Percentiles rank a stretch among this genome's conserved stretches.
Conservation (phyloP, 37 sponge, comb jelly and placozoan genomes). For the Chondrosia reniformis region DNA sequence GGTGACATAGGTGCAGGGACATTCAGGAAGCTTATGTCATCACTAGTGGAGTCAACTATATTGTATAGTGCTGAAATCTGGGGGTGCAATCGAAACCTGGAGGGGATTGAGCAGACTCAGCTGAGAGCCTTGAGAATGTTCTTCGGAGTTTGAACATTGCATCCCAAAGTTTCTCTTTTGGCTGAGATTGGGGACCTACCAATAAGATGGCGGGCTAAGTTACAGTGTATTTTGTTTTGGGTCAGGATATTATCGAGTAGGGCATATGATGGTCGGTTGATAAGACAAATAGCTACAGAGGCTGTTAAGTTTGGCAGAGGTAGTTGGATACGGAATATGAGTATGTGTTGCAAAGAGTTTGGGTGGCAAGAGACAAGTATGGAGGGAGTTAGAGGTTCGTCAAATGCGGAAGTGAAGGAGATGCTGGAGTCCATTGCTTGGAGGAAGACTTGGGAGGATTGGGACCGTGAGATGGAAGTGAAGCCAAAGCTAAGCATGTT, state of each 20-base stretch:
- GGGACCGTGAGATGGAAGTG: conserved; percentile 15
- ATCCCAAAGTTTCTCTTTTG: conserved; percentile 5
- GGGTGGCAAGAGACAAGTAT: conserved; percentile 6
- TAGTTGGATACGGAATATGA: neutral
- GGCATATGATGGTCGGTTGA: conserved; percentile 11
- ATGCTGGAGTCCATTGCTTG: no score
- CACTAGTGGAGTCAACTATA: no score
- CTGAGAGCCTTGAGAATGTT: conserved; percentile 4
- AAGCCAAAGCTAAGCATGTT: neutral
- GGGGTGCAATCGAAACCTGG: no score
- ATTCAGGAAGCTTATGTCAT: conserved; percentile 1
- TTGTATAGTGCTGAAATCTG: no score
- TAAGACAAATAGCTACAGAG: neutral
- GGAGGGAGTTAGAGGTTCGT: neutral
- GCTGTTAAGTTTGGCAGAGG: conserved; percentile 12
- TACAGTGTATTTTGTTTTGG: neutral
- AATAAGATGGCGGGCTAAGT: conserved; percentile 1
- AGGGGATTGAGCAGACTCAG: neutral
- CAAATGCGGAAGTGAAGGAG: neutral
- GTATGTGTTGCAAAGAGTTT: neutral
- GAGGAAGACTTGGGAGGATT: neutral
- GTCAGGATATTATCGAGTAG: neutral
- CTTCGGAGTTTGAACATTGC: neutral
- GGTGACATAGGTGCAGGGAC: conserved; percentile 9
- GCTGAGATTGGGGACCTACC: conserved; percentile 10